Evolutionary conservation across 2,888 invertebrate species (phyloP).

Genomic region (Pediacus dermestoides): DNA sequence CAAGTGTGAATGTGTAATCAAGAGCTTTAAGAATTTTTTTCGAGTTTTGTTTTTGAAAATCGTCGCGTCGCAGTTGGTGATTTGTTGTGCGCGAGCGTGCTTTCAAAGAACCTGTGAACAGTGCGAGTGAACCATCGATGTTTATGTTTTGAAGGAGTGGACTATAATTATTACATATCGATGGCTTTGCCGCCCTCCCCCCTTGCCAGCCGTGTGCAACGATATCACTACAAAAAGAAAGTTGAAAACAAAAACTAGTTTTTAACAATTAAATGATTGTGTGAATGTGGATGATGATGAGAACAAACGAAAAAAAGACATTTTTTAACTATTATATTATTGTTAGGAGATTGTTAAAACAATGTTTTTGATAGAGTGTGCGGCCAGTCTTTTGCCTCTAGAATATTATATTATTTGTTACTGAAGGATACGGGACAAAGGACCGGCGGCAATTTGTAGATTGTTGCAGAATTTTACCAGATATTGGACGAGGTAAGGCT

Average conservation of each 20-base stretch:
- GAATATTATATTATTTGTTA: too few relatives aligned
- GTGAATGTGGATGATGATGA: constrained; percentile 24
- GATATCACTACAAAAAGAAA: constrained; percentile 10
- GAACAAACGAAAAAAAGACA: constrained; percentile 27
- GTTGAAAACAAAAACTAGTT: constrained; percentile 15
- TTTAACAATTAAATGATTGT: constrained; percentile 23
- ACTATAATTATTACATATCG: constrained; percentile 16
- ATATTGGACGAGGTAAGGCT: constrained; percentile 2
- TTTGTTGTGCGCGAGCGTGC: too few relatives aligned
- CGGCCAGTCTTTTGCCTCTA: too few relatives aligned
- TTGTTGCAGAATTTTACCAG: constrained; percentile 2
- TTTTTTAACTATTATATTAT: constrained; percentile 49
- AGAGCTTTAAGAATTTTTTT: constrained; percentile 31
- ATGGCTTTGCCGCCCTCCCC: constrained; percentile 9
- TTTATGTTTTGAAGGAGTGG: too few relatives aligned
- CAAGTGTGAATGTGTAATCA: constrained; percentile 40
- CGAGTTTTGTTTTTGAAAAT: constrained; percentile 11
- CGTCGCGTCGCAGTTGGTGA: too few relatives aligned
- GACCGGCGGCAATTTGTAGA: neutral
- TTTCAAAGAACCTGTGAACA: too few relatives aligned
- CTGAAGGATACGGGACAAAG: constrained; percentile 31
- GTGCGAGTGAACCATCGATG: too few relatives aligned
- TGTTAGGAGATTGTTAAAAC: constrained; percentile 52
- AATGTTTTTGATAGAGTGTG: constrained; percentile 30
- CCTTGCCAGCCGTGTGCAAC: constrained; percentile 10